phyloP scores from a whole-genome alignment of 1,140 invertebrate species.

The fruit fly (Drosophila melanogaster) region DNA sequence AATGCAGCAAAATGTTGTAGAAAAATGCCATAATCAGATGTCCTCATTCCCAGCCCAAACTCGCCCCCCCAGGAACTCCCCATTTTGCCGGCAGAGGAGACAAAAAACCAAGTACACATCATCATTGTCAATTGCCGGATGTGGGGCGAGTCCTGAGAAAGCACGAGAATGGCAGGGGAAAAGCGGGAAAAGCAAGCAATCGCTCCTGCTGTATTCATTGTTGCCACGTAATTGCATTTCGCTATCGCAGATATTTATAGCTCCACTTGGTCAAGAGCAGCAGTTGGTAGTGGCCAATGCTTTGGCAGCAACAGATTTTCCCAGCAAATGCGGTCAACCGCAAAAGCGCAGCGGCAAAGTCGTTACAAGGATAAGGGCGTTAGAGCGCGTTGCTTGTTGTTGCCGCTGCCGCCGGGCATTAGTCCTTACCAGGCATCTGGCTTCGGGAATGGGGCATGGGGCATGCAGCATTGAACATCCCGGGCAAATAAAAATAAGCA shows the following conservation, averaged over 20 bases:
- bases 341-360: constrained; percentile 79
- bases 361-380: constrained; percentile 80
- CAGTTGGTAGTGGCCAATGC: constrained; percentile 61
- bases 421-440: background rate
- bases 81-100: constrained; percentile 47
- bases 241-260: constrained; percentile 83
- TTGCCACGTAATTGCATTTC: constrained; percentile 83
- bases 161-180: too few species aligned
- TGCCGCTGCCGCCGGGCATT: constrained; percentile 13
- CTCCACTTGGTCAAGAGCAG: constrained; percentile 81
- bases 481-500: constrained; percentile 82
- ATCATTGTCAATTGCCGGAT: constrained; percentile 82
- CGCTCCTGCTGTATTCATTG: constrained; percentile 81
- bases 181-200: constrained; percentile 59
- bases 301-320: constrained; percentile 81
- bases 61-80: constrained; percentile 6
- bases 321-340: constrained; percentile 80
- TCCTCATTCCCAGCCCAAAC: constrained; percentile 4
- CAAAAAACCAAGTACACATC: constrained; percentile 81
- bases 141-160: constrained; percentile 35
- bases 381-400: constrained; percentile 69
- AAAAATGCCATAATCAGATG: constrained; percentile 53
- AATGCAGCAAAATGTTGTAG: constrained; percentile 75
- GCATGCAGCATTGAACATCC: constrained; percentile 8
- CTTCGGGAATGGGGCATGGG: background rate